phyloP scores from a whole-genome alignment of 2,888 invertebrate species.

The Temnothorax rugatulus region DNA sequence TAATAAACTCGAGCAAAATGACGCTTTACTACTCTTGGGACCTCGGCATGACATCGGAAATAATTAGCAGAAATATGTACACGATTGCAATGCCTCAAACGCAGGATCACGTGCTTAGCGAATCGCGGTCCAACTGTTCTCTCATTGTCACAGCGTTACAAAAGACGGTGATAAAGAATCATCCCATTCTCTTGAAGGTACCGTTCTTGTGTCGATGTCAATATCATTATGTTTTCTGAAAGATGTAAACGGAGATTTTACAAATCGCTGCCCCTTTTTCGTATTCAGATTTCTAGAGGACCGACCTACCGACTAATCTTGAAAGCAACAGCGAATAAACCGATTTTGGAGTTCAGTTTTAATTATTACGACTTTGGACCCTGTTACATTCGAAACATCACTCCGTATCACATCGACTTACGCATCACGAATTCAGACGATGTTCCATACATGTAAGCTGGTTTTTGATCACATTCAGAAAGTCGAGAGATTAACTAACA shows the following conservation, averaged over 20 bases:
- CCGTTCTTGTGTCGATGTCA: neutral
- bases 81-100: conserved; percentile 59
- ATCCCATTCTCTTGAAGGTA: conserved; percentile 74
- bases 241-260: neutral
- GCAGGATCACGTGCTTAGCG: conserved; percentile 69
- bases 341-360: conserved; percentile 89
- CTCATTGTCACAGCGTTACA: conserved; percentile 72
- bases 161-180: conserved; percentile 73
- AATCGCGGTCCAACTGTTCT: conserved; percentile 65
- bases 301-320: conserved; percentile 89
- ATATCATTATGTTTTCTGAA: neutral
- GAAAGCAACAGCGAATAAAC: conserved; percentile 88
- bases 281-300: conserved; percentile 89
- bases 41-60: conserved; percentile 75
- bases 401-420: conserved; percentile 85
- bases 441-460: conserved; percentile 80
- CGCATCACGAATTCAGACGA: conserved; percentile 84
- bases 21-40: conserved; percentile 84
- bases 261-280: neutral
- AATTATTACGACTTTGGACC: conserved; percentile 89
- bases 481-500: conserved; percentile 2
- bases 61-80: conserved; percentile 60
- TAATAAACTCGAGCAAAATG: conserved; percentile 83
- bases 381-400: conserved; percentile 88
- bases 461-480: neutral